Percentiles rank a stretch among this genome's conserved stretches.
Evolutionary conservation across 2,113 vertebrate genomes (phyloP).

Genomic region (Misgurnus anguillicaudatus): DNA sequence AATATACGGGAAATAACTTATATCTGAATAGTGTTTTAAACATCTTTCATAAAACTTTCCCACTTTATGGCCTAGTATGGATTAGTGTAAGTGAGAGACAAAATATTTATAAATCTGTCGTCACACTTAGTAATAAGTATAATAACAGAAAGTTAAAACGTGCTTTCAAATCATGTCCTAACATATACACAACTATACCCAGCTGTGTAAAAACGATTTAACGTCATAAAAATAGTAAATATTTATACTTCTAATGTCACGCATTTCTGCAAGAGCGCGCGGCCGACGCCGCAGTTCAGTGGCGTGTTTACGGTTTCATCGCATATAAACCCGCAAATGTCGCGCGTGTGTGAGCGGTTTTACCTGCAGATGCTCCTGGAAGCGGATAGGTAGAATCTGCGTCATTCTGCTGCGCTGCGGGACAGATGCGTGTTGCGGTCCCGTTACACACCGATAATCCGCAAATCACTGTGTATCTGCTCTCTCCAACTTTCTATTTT

Average conservation of each 20-base stretch:
- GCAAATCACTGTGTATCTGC: conserved; percentile 2
- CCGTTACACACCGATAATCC: not conserved
- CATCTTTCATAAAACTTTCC: too few relatives aligned
- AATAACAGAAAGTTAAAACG: too few relatives aligned
- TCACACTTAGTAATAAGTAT: too few relatives aligned
- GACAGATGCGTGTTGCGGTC: conserved; percentile 46
- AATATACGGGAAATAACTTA: too few relatives aligned
- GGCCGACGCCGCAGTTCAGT: conserved; percentile 2
- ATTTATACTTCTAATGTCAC: not conserved
- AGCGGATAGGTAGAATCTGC: conserved; percentile 78
- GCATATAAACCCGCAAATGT: conserved; percentile 36
- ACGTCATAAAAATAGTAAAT: too few relatives aligned
- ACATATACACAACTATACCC: too few relatives aligned
- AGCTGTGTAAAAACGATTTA: too few relatives aligned
- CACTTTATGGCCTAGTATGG: too few relatives aligned
- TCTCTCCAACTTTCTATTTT: conserved; percentile 34
- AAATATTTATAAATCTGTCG: too few relatives aligned
- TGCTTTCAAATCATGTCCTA: too few relatives aligned
- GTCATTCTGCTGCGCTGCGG: conserved; percentile 67
- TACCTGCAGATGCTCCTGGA: conserved; percentile 84
- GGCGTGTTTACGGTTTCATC: conserved; percentile 61
- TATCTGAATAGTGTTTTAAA: too few relatives aligned
- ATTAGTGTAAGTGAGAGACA: too few relatives aligned
- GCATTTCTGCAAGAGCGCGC: not conserved
- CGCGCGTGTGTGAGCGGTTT: conserved; percentile 49